Conservation (phyloP, 1,140 invertebrate genomes). For the Meloidogyne hapla region DNA sequence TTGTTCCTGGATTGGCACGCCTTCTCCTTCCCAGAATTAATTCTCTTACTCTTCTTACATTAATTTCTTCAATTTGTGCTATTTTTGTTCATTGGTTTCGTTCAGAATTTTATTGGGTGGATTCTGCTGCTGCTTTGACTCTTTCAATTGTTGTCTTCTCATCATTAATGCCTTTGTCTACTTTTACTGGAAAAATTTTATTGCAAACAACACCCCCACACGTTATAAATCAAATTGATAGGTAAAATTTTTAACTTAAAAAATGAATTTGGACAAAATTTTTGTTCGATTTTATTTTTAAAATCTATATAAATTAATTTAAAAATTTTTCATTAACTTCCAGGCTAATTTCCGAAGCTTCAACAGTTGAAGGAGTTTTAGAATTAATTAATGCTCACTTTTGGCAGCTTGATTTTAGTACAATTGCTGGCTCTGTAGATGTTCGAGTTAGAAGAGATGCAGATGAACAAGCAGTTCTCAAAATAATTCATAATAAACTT, state of each 20-base stretch:
- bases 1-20: conserved; percentile 60
- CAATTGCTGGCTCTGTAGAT: conserved; percentile 55
- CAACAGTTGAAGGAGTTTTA: conserved; percentile 73
- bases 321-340: conserved; percentile 66
- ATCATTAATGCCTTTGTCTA: conserved; percentile 60
- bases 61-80: conserved; percentile 40
- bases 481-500: conserved; percentile 70
- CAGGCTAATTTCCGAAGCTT: conserved; percentile 67
- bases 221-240: conserved; percentile 61
- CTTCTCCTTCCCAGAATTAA: conserved; percentile 60
- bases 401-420: conserved; percentile 74
- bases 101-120: conserved; percentile 52
- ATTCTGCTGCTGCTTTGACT: conserved; percentile 51
- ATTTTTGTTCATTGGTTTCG: conserved; percentile 50
- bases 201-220: conserved; percentile 61
- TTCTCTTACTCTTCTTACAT: conserved; percentile 51
- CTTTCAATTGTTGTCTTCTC: conserved; percentile 57
- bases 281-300: too few relatives aligned
- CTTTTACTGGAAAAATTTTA: conserved; percentile 61
- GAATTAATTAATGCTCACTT: conserved; percentile 74
- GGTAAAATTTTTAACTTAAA: conserved; percentile 37
- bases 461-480: conserved; percentile 72
- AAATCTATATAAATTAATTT: too few relatives aligned
- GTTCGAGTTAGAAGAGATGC: conserved; percentile 71
- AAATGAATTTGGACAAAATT: not conserved